A percentile compares a stretch with the other conserved stretches of the same genome.
These are phyloP conservation scores for Poecilia wingei DNA, from an alignment of 2,797 vertebrate species.

Conservation along the genomic window DNA sequence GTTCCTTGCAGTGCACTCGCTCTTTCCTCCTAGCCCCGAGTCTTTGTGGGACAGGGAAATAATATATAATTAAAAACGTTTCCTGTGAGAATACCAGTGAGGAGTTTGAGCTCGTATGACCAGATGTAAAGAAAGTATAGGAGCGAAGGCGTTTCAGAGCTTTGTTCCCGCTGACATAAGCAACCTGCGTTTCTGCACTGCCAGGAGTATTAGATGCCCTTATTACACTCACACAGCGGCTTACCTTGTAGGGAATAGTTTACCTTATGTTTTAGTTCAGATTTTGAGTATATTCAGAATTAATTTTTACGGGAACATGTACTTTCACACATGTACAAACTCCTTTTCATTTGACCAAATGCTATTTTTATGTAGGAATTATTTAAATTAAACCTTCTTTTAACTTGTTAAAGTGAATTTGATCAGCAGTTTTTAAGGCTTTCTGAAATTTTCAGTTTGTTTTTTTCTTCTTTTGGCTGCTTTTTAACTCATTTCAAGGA, in stretches of 20 bases:
- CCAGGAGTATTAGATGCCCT: not conserved
- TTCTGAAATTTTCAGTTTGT: not conserved
- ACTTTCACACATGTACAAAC: not conserved
- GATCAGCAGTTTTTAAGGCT: not conserved
- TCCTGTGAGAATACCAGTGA: conserved; percentile 31
- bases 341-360: not conserved
- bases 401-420: not conserved
- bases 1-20: conserved; percentile 37
- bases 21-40: conserved; percentile 10
- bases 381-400: not conserved
- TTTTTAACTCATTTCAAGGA: not conserved
- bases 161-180: not conserved
- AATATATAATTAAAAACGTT: conserved; percentile 40
- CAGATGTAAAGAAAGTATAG: conserved; percentile 1
- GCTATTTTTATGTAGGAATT: not conserved
- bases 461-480: not conserved
- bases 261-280: not conserved
- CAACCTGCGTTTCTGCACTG: not conserved
- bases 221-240: not conserved
- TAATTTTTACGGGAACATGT: not conserved
- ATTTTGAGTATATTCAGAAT: not conserved
- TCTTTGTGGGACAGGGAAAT: conserved; percentile 33
- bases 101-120: conserved; percentile 16
- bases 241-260: not conserved
- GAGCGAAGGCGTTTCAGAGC: not conserved